Conservation (phyloP, 2,113 vertebrate genomes). For the Chaenocephalus aceratus region DNA sequence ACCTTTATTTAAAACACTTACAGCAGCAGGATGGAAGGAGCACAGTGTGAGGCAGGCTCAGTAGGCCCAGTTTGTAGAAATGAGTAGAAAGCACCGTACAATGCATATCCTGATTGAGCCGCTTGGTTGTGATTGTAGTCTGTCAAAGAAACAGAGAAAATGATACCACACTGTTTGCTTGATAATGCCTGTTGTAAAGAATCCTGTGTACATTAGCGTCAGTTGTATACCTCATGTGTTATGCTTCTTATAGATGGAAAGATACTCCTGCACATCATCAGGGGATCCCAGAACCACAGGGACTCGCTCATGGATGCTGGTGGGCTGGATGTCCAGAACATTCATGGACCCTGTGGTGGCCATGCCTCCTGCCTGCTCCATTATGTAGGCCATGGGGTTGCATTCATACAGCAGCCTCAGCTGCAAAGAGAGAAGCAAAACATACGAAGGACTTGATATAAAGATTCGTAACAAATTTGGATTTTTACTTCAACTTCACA, state of each 20-base stretch:
- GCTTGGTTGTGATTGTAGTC: background rate
- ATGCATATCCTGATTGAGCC: constrained; percentile 15
- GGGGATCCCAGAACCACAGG: constrained; percentile 95
- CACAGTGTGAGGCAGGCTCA: constrained; percentile 9
- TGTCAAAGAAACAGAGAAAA: background rate
- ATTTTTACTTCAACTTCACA: background rate
- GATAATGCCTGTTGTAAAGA: background rate
- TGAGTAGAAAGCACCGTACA: background rate
- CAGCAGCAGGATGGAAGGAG: background rate
- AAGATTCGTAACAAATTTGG: background rate
- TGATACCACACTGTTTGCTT: background rate
- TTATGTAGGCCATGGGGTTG: constrained; percentile 97
- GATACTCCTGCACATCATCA: constrained; percentile 94
- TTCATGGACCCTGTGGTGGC: constrained; percentile 91
- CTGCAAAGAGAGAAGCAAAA: constrained; percentile 74
- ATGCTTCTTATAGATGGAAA: constrained; percentile 90
- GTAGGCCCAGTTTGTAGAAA: constrained; percentile 9
- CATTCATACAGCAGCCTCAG: constrained; percentile 95
- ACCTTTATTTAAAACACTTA: constrained; percentile 61
- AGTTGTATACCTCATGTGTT: constrained; percentile 79
- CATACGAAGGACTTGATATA: background rate
- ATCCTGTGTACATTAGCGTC: background rate
- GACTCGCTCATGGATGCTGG: constrained; percentile 92
- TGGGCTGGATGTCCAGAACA: constrained; percentile 92
- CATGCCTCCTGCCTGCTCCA: constrained; percentile 96